Base-by-base conservation (phyloP, 2,113 vertebrate species). In the Motacilla tschutschensis region DNA sequence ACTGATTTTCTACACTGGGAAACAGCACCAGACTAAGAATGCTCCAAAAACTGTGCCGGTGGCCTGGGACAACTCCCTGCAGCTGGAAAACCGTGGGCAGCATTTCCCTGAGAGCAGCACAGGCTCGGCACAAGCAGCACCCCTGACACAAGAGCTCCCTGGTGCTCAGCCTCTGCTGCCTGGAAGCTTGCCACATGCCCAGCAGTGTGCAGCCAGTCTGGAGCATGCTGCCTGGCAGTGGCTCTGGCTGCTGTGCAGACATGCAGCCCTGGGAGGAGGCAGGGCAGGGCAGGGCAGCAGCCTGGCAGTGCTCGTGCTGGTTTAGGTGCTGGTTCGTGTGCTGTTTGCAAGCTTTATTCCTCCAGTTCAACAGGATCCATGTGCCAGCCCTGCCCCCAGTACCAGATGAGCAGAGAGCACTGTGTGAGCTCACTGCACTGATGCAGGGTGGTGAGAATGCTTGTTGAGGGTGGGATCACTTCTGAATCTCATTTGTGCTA, bases 241-340 rank as follows among this genome's bases (percentile, higher is more conserved):
- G 69, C 89, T 93, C 51, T 41, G 83, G 55, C 87, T 87, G 92
- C 38, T 83, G 64, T 8, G 76, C 57, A 64, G 75, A 73, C 89
- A 93, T 85, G 91, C 89, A 91, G 19, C 58, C 80, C 83, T 75
- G 80, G 53, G 53, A 35, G 79, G 43, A 70, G 65, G 77, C 60
- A 72, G 35, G 66, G 46, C 79, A 80, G 71, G 75, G 75, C 51
- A 54, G 31, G 14, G 48, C 74, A 76, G 71, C 8, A 87, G 53
- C 66, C 12, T 47, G 66, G 81, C 17, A 1, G 44, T 36, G 79
- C 81, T 90, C 21, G 2, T 77, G 87, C 40, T 74, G 71, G 2
- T 41, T 64, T 0, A 26, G 40, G 18, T 54, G 79, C 78, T 70
- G 55, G 1, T 57, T 70, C 2, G 3, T 36, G 22, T 26, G 66